Evolutionary conservation across 2,797 vertebrate genomes (phyloP), one percentile per base, ranked within the genome.

Genomic region (Leptoclinus maculatus): DNA sequence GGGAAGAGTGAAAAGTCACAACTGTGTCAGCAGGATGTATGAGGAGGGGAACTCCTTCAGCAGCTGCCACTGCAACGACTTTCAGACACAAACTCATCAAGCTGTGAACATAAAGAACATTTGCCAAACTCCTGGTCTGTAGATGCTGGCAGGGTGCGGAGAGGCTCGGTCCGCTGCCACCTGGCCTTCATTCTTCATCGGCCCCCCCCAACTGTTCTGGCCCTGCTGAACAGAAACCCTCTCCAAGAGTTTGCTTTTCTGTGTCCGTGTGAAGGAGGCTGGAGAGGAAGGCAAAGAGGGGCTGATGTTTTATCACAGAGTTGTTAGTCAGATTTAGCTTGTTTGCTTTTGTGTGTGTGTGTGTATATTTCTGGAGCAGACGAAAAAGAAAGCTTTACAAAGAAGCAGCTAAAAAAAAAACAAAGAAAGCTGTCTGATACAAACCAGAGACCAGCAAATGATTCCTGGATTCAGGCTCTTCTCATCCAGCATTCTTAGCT

Each of bases 161-260:
- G 56, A 63, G 49, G 67, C 34, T 58, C 66, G 16, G 62, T 39
- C 56, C 67, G 49, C n/a, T 29, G 64, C 68, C 78, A 68, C 81
- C 70, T 79, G 45, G 57, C 74, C 54, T 14, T 49, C 47, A 38
- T 45, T 76, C 45, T 5, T 64, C 62, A 79, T 70, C 13, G 19
- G 2, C 9, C 41, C 14, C 72, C 59, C 39, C 59, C 5, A 39
- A 25, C 49, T 64, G 25, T 5, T 65, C 56, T 53, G 76, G 21
- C 70, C 12, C 45, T 1, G 54, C 27, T 23, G 13, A 54, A 36
- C 23, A 56, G 38, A 57, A 74, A 63, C 21, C 12, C 47, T 66
- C 7, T 67, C 66, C 75, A 67, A 77, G 56, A n/a, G 54, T 85
- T 87, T 85, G 75, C 66, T 76, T 78, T 56, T 19, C 62, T 47